These are phyloP conservation scores for Chrysomela aeneicollis DNA, from an alignment of 2,888 invertebrate species.

Conservation along the genomic window DNA sequence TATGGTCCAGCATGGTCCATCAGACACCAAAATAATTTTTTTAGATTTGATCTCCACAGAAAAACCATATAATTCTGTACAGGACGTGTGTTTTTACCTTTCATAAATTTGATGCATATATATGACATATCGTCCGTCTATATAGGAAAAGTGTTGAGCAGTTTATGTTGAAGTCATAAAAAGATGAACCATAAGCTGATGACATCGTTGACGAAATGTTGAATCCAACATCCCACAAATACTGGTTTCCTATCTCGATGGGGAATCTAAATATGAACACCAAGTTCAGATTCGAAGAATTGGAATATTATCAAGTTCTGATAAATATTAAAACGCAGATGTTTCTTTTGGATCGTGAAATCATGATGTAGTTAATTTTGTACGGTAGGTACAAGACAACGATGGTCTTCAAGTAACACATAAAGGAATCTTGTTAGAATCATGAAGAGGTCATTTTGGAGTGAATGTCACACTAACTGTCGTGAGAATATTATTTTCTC, in stretches of 20 bases:
- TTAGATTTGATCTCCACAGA: too few species aligned
- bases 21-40: too few species aligned
- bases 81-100: too few species aligned
- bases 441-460: slow-evolving; percentile 32
- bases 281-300: slow-evolving; percentile 43
- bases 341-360: slow-evolving; percentile 32
- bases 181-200: slow-evolving; percentile 33
- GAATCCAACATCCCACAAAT: slow-evolving; percentile 25
- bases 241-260: slow-evolving; percentile 30
- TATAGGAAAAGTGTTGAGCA: slow-evolving; percentile 1
- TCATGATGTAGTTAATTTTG: slow-evolving; percentile 33
- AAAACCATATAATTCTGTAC: too few species aligned
- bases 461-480: slow-evolving; percentile 23
- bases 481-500: slow-evolving; percentile 37
- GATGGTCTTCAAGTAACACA: slow-evolving; percentile 26
- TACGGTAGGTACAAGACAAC: slow-evolving; percentile 12
- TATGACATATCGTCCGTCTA: too few species aligned
- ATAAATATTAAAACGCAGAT: slow-evolving; percentile 42
- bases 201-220: slow-evolving; percentile 29
- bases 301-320: slow-evolving; percentile 42
- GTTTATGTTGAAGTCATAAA: slow-evolving; percentile 11
- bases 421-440: slow-evolving; percentile 22
- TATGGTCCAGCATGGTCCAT: too few species aligned
- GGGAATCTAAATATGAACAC: slow-evolving; percentile 33
- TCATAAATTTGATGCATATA: too few species aligned